Base-by-base conservation (phyloP, 1,140 invertebrate species). In the Drosophila nasuta region DNA sequence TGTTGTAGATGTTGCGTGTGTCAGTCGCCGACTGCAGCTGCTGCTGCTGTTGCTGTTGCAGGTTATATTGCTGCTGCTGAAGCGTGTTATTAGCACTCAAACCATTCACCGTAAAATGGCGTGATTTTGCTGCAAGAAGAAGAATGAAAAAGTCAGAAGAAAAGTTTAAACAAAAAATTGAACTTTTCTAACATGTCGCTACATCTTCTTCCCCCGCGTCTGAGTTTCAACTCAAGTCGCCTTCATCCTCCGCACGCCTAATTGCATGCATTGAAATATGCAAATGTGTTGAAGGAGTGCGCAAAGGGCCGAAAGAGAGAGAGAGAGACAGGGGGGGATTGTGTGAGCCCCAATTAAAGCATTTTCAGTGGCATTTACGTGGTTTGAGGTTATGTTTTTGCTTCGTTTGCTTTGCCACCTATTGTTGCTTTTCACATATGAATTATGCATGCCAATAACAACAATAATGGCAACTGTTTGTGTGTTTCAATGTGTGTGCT, bases 381-480 rank as follows among this genome's bases (percentile, higher is more conserved):
- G 69, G 73, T 82, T 80, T 80, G 80, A 69, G 83, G 80, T 77
- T 80, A 83, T 83, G 76, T 79, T 81, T 85, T 81, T 79, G 68
- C 76, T 78, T 79, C 68, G 77, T 72, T 89, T 77, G 75, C 64
- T 57, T 77, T 64, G 81, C 69, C 78, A 85, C 88, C 88, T 81
- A 91, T 91, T 91, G 88, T 91, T 88, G 76, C 83, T 75, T 76
- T 91, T 91, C 88, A 91, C 88, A 91, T 91, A 91, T 91, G 88
- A 91, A 91, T 91, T 91, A 91, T 91, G 88, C 88, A 91, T 91
- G 81, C 38, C 78, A 81, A 63, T 63, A 73, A 64, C 82, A 85
- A 77, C 41, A 82, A 79, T 58, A 82, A 75, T 48, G 75, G 52
- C 52, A 72, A 54, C 56, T 59, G 20, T 46, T 7, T 38, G 2